Conservation (phyloP, 2,113 vertebrate genomes). For the Cranoglanis bouderius region DNA sequence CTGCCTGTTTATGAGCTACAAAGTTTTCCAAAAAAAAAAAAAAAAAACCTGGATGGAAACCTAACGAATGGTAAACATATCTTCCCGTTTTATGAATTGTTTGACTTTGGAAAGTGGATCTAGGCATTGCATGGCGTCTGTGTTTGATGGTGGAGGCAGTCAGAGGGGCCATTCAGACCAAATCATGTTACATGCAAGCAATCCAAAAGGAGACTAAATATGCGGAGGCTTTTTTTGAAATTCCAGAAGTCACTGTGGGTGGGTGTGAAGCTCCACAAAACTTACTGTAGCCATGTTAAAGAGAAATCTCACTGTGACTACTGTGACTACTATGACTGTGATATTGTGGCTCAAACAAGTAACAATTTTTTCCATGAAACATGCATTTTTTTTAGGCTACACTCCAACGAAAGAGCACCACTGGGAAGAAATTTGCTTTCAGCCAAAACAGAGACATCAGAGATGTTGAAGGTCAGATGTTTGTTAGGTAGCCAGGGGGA, state of each 20-base stretch:
- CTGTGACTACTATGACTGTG: no score
- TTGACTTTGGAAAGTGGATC: slow-evolving; percentile 28
- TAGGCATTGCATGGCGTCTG: not conserved
- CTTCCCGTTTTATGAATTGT: slow-evolving; percentile 29
- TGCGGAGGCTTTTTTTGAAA: not conserved
- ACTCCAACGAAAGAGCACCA: not conserved
- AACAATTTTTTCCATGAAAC: not conserved
- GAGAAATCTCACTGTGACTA: no score
- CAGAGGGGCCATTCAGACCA: not conserved
- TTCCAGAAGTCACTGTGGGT: not conserved
- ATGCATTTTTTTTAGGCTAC: not conserved
- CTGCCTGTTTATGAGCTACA: slow-evolving; percentile 19
- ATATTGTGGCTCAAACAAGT: not conserved
- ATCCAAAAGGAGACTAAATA: not conserved
- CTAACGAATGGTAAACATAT: slow-evolving; percentile 25
- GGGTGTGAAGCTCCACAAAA: not conserved
- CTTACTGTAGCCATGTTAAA: not conserved
- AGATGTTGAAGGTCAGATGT: not conserved
- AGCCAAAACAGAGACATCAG: not conserved
- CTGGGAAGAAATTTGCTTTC: not conserved
- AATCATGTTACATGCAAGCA: not conserved
- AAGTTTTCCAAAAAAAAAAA: not conserved
- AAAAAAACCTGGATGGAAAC: slow-evolving; percentile 3
- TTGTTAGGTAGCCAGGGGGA: not conserved
- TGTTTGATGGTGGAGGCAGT: not conserved